phyloP scores from a whole-genome alignment of 2,888 invertebrate species.

The Macrosiphum euphorbiae region DNA sequence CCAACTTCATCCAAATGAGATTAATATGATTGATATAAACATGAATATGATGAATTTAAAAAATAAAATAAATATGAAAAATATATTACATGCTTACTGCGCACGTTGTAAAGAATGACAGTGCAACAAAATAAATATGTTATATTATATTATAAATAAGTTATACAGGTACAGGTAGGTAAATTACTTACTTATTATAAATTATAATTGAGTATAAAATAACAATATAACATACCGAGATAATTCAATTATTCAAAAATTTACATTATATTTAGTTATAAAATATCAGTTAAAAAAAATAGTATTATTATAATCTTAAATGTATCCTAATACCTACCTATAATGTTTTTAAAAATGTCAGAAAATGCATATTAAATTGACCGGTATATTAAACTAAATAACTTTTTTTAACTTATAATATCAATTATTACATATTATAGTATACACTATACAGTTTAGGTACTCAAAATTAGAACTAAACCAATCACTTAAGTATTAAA shows the following conservation, averaged over 20 bases:
- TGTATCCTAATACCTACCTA: not conserved
- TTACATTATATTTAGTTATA: not conserved
- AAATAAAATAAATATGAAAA: too few species aligned
- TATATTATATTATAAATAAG: too few species aligned
- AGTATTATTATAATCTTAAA: not conserved
- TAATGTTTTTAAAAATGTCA: not conserved
- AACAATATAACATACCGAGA: not conserved
- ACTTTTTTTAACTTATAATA: not conserved
- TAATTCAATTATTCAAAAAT: not conserved
- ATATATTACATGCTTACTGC: not conserved
- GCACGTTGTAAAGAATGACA: not conserved
- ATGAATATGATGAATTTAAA: not conserved
- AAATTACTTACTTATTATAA: not conserved
- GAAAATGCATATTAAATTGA: not conserved
- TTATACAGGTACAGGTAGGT: not conserved
- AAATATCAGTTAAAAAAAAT: slow-evolving; percentile 4
- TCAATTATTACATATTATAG: not conserved
- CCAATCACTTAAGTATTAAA: not conserved
- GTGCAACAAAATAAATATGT: not conserved
- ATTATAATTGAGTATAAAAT: not conserved
- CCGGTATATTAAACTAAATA: not conserved
- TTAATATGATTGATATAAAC: not conserved
- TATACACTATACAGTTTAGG: not conserved
- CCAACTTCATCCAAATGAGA: not conserved
- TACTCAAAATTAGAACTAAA: not conserved